Base-by-base conservation (phyloP, 2,113 vertebrate genomes). In the Rhombomys opimus region DNA sequence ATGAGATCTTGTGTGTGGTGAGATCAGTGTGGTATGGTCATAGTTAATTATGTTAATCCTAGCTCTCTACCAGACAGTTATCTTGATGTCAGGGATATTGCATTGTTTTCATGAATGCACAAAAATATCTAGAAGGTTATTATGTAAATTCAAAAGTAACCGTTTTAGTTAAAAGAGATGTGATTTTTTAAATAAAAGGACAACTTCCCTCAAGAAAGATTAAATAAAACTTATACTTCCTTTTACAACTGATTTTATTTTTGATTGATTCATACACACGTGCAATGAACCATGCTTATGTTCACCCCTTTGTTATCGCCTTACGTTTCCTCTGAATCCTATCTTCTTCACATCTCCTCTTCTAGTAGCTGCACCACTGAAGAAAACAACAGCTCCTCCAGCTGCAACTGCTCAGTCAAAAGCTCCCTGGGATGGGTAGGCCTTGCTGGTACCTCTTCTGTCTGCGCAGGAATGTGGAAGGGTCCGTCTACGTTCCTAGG, bases 121-220 rank as follows among this genome's bases (percentile, higher is more conserved):
- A n/a, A 38, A 67, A 85, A 59, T 81, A 46, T 68, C 38, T 18
- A 90, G 7, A 46, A 92, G 81, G 92, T 10, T 75, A 81, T 87
- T 41, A 75, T 15, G 80, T 54, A 90, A 63, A 81, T 90, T 96
- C 27, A 91, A n/a, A 95, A 92, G 25, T 23, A 91, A 35, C 4
- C 52, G 46, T 73, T 95, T 94, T 84, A 92, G 85, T 90, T 87
- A 90, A 90, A 96, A 95, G 84, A 20, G 1, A 20, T 72, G 78
- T 8, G 59, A 89, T 78, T 93, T 95, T 72, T 32, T 85, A 76
- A 91, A 96, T 89, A 46, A 94, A 87, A 91, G 7, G 3, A 46
- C 25, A 95, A 76, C 15, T 87, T 94, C 10, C 15, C 96, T 95
- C 17, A 93, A 80, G 59, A 15, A 57, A 57, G 54, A 32, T 13